Percentiles rank a stretch among this genome's conserved stretches.
Evolutionary conservation across 2,113 vertebrate genomes (phyloP).

Genomic region (Pelusios castaneus): DNA sequence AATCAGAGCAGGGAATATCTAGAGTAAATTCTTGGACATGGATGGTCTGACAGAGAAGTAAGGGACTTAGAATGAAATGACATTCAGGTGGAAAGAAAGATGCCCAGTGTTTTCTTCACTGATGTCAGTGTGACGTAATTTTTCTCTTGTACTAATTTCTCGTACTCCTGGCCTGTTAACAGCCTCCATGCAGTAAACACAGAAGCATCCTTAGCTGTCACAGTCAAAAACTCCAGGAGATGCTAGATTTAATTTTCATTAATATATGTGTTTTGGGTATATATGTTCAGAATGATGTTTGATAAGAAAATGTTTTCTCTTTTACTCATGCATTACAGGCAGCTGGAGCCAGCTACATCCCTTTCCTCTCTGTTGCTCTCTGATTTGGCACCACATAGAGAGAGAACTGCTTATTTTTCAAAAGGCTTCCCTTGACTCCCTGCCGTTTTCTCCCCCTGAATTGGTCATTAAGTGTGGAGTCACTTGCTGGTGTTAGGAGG

Average conservation of each 20-base stretch:
- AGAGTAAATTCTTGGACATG: not conserved
- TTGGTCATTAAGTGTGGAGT: not conserved
- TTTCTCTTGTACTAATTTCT: not conserved
- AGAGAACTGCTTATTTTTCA: not conserved
- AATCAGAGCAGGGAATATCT: not conserved
- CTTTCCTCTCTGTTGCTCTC: not conserved
- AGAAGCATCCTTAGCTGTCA: not conserved
- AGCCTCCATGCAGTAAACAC: not conserved
- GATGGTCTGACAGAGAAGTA: not conserved
- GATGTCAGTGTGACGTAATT: not conserved
- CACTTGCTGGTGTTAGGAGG: not conserved
- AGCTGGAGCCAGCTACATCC: not conserved
- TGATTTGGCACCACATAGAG: not conserved
- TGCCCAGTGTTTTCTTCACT: not conserved
- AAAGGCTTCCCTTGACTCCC: not conserved
- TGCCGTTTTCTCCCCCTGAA: not conserved
- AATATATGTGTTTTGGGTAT: not conserved
- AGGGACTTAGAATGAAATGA: not conserved
- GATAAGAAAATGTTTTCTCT: not conserved
- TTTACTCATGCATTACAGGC: not conserved
- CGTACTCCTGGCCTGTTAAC: not conserved
- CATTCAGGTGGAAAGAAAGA: slow-evolving; percentile 14
- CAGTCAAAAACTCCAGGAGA: not conserved
- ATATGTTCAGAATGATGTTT: not conserved
- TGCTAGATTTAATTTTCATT: not conserved